These are phyloP conservation scores for Murina feae DNA, from an alignment of 2,113 vertebrate species.

Conservation along the genomic window DNA sequence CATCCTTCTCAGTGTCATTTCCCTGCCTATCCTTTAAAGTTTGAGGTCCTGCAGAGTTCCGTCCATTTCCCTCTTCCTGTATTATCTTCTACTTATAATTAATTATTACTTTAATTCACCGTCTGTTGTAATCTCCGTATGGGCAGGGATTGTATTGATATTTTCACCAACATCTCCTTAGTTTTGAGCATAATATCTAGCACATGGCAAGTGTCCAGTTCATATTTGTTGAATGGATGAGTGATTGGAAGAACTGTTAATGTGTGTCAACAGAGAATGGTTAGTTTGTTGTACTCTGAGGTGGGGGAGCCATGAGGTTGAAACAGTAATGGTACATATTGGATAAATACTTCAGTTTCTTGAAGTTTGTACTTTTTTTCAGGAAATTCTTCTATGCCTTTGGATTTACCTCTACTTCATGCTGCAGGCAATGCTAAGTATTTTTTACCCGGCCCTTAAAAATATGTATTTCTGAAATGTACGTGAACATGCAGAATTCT, in stretches of 20 bases:
- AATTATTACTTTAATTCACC: background rate
- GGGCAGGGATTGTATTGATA: background rate
- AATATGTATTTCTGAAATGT: background rate
- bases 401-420: background rate
- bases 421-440: background rate
- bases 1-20: background rate
- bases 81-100: background rate
- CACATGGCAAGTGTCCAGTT: background rate
- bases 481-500: background rate
- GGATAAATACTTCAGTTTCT: background rate
- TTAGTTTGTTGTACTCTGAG: background rate
- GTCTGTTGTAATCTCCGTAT: background rate
- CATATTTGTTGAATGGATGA: background rate
- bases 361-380: background rate
- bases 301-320: background rate
- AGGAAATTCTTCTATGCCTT: background rate
- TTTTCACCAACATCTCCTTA: background rate
- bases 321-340: background rate
- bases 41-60: background rate
- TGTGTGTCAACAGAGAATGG: background rate
- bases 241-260: background rate
- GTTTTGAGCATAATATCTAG: background rate
- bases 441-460: slow-evolving; percentile 16
- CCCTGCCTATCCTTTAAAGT: background rate
- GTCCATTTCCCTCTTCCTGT: background rate